These are phyloP conservation scores for Geococcyx californianus DNA, from an alignment of 2,113 vertebrate genomes.

Conservation along the genomic window DNA sequence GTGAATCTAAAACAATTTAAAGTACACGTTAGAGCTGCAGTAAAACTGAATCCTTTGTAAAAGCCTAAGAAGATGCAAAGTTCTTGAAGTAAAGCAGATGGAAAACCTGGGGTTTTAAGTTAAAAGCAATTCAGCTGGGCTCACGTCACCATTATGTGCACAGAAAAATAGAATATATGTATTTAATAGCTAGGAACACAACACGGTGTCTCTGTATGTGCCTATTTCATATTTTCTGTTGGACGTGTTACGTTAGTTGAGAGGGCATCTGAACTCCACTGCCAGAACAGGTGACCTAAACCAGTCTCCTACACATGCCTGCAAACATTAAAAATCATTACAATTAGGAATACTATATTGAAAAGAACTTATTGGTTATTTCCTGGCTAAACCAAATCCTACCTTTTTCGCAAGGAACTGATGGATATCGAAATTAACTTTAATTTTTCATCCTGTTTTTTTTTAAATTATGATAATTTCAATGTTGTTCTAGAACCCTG, in stretches of 20 bases:
- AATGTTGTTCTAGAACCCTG: not conserved
- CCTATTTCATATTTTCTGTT: not conserved
- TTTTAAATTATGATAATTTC: not conserved
- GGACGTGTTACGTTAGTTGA: not conserved
- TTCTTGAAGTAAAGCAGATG: not conserved
- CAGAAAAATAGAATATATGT: accelerated
- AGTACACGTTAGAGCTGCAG: not conserved
- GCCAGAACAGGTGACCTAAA: accelerated
- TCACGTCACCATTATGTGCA: accelerated
- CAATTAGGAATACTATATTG: not conserved
- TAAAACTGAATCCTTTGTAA: not conserved
- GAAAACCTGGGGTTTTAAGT: not conserved
- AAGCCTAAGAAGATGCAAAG: not conserved
- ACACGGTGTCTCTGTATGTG: not conserved
- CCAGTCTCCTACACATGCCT: accelerated
- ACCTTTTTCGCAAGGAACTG: not conserved
- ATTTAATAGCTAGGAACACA: not conserved
- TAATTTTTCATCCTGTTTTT: not conserved
- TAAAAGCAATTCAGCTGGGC: not conserved
- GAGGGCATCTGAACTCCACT: not conserved
- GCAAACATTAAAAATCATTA: not conserved
- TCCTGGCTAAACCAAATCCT: not conserved
- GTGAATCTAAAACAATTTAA: not conserved
- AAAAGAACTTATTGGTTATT: not conserved
- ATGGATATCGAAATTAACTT: not conserved